These are phyloP conservation scores for Temnothorax ravouxi DNA, from an alignment of 2,888 invertebrate species.

Conservation along the genomic window DNA sequence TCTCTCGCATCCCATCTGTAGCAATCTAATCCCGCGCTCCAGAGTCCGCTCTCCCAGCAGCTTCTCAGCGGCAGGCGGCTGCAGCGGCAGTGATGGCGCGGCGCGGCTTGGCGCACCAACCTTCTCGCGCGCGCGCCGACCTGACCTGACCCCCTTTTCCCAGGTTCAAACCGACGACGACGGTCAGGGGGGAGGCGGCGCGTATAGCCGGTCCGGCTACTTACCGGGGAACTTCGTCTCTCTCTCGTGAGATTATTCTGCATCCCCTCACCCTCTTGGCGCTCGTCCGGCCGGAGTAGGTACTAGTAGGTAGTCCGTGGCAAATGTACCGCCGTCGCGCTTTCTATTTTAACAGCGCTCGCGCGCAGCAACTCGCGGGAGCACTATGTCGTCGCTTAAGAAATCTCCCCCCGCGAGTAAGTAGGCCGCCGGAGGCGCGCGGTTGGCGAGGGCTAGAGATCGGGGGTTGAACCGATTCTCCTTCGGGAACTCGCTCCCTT, in stretches of 20 bases:
- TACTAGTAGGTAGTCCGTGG: constrained; percentile 10
- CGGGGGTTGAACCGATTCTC: not conserved
- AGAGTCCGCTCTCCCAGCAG: not conserved
- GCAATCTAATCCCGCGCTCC: constrained; percentile 80
- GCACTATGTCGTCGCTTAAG: constrained; percentile 52
- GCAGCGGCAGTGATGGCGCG: not conserved
- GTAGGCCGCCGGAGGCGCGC: constrained; percentile 23
- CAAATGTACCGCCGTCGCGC: constrained; percentile 30
- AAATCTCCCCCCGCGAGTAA: constrained; percentile 45
- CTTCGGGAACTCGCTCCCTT: constrained; percentile 33
- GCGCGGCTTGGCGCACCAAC: constrained; percentile 28
- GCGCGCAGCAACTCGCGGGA: constrained; percentile 36
- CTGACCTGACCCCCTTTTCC: constrained; percentile 41
- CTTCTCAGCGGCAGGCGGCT: not conserved
- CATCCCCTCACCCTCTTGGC: constrained; percentile 50
- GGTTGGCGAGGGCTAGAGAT: constrained; percentile 2
- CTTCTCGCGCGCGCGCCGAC: constrained; percentile 54
- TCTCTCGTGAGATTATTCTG: constrained; percentile 80
- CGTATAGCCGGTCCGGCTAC: constrained; percentile 69
- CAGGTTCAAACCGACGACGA: constrained; percentile 55
- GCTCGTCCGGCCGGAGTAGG: not conserved
- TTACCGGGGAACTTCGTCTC: constrained; percentile 78
- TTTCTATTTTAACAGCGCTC: constrained; percentile 49
- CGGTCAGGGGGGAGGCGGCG: not conserved
- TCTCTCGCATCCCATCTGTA: constrained; percentile 82